Percentiles rank a stretch among this genome's conserved stretches.
Conservation (phyloP, 35 echinoderm and acorn worm species). For the Apostichopus californicus region DNA sequence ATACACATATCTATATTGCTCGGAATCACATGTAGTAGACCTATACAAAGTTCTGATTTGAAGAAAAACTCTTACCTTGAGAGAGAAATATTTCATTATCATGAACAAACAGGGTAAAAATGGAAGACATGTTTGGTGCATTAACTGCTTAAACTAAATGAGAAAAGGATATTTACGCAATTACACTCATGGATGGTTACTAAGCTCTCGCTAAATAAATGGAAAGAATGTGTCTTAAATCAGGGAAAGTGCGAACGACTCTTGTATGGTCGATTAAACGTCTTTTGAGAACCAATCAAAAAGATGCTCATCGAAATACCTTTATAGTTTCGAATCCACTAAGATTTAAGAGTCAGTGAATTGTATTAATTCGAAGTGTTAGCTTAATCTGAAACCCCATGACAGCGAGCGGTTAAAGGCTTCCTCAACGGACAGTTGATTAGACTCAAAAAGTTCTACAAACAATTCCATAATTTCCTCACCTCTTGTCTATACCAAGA, state of each 20-base stretch:
- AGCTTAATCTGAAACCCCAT: conserved; percentile 19
- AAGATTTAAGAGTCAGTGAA: neutral
- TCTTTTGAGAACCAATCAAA: conserved; percentile 28
- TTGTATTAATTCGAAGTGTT: conserved; percentile 30
- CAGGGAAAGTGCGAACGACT: neutral
- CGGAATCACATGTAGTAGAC: too few species aligned
- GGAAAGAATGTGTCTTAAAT: conserved; percentile 41
- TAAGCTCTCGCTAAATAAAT: conserved; percentile 3
- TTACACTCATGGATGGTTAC: neutral
- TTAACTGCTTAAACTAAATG: conserved; percentile 9
- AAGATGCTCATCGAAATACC: neutral
- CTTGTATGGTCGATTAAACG: conserved; percentile 31
- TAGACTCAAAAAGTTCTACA: conserved; percentile 37
- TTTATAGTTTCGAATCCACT: neutral
- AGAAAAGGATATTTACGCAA: conserved; percentile 42
- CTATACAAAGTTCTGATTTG: too few species aligned
- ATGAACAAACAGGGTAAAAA: neutral
- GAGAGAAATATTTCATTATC: conserved; percentile 11
- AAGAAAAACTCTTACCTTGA: neutral
- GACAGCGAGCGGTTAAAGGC: conserved; percentile 32
- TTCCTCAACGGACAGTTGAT: conserved; percentile 15
- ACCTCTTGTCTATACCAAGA: conserved; percentile 13
- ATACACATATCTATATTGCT: too few species aligned
- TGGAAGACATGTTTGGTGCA: conserved; percentile 7
- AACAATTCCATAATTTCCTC: conserved; percentile 35